Conservation (phyloP, 2,797 vertebrate genomes). For the Florisuga fusca region DNA sequence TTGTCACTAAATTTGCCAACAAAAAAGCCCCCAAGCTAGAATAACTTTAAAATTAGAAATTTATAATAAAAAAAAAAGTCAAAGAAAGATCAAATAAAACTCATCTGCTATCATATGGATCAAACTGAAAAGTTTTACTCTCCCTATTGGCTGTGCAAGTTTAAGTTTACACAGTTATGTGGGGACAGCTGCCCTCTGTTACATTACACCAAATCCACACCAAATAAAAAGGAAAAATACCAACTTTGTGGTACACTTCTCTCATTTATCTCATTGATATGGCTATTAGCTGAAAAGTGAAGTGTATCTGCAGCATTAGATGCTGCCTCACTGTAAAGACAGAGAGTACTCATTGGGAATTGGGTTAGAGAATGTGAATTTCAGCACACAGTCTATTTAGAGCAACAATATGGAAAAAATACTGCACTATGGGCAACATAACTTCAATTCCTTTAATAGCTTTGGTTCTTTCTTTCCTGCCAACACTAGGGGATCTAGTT, state of each 20-base stretch:
- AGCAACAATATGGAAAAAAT: neutral
- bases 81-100: neutral
- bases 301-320: neutral
- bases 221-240: neutral
- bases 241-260: neutral
- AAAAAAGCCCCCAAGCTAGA: neutral
- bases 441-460: constrained; percentile 21
- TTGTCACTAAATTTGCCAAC: neutral
- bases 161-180: neutral
- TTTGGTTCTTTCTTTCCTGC: constrained; percentile 26
- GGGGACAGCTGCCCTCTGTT: neutral
- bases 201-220: neutral
- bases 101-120: neutral
- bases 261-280: neutral
- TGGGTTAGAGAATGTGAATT: neutral
- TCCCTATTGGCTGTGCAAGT: neutral
- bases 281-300: neutral
- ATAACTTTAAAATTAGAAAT: neutral
- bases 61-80: neutral
- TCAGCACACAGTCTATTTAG: neutral
- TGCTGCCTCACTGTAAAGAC: neutral
- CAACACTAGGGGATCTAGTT: neutral
- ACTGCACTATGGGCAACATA: neutral
- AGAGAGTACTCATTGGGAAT: neutral
- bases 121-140: neutral